phyloP scores from a whole-genome alignment of 2,888 invertebrate genomes.

The Hydropsyche betteni region DNA sequence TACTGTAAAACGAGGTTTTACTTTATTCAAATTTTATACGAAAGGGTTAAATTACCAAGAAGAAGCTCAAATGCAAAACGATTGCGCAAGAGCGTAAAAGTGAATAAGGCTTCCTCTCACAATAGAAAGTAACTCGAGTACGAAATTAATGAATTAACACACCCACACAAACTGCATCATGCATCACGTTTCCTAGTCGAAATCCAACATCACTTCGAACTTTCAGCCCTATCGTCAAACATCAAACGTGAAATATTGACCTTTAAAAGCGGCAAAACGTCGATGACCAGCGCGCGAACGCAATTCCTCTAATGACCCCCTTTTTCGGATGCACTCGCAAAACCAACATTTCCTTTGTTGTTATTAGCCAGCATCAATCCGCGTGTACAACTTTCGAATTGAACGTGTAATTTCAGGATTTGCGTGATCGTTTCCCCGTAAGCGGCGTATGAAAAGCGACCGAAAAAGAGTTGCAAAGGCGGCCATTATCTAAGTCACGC shows the following conservation, averaged over 20 bases:
- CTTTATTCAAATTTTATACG: background rate
- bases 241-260: background rate
- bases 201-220: too few species aligned
- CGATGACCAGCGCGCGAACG: conserved; percentile 9
- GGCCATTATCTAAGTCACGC: conserved; percentile 23
- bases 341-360: background rate
- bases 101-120: conserved; percentile 30
- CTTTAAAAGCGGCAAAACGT: background rate
- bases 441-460: background rate
- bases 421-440: background rate
- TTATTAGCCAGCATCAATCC: background rate
- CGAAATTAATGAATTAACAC: too few species aligned
- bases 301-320: conserved; percentile 23
- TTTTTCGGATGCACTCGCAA: conserved; percentile 2
- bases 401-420: background rate
- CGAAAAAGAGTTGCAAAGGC: background rate
- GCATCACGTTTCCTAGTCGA: too few species aligned
- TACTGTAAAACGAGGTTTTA: too few species aligned
- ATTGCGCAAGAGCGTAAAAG: conserved; percentile 38
- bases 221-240: too few species aligned
- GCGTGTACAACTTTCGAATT: background rate
- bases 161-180: too few species aligned
- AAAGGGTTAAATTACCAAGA: conserved; percentile 49
- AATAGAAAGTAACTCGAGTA: too few species aligned
- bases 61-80: too few species aligned